These are phyloP conservation scores for Drosophila insularis DNA, from an alignment of 1,140 invertebrate genomes.

Conservation along the genomic window DNA sequence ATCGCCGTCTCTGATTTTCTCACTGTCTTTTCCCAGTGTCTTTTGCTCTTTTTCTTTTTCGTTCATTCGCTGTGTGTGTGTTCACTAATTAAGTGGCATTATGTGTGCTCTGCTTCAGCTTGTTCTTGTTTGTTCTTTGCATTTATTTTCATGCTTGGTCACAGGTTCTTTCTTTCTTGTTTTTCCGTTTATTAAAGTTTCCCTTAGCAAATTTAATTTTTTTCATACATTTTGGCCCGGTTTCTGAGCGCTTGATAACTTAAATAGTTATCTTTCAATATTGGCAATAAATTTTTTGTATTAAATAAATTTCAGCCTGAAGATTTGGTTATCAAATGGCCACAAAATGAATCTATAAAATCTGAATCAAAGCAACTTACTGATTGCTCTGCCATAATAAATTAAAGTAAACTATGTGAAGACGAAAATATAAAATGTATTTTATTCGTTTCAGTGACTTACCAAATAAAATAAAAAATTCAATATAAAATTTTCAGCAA, in stretches of 20 bases:
- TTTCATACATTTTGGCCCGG: neutral
- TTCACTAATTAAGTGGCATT: conserved; percentile 57
- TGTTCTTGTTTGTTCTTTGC: conserved; percentile 27
- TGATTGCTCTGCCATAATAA: neutral
- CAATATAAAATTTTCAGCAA: too few species aligned
- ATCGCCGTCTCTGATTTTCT: neutral
- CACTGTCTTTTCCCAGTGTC: too few species aligned
- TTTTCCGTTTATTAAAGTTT: neutral
- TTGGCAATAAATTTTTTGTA: neutral
- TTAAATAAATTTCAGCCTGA: neutral
- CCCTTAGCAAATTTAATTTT: neutral
- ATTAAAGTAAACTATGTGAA: neutral
- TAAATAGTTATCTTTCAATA: neutral
- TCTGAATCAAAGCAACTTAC: neutral
- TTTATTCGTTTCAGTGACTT: neutral
- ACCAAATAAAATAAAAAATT: too few species aligned
- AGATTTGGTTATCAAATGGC: conserved; percentile 5
- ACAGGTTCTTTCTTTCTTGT: conserved; percentile 27
- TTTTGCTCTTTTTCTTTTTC: neutral
- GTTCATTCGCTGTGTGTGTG: conserved; percentile 5
- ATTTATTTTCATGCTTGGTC: conserved; percentile 30
- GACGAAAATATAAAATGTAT: neutral
- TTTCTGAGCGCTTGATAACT: neutral
- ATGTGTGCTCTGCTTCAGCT: conserved; percentile 25
- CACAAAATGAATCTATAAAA: neutral